A percentile compares a stretch with the other conserved stretches of the same genome.
Conservation (phyloP, 2,113 vertebrate genomes). For the Etheostoma cragini region DNA sequence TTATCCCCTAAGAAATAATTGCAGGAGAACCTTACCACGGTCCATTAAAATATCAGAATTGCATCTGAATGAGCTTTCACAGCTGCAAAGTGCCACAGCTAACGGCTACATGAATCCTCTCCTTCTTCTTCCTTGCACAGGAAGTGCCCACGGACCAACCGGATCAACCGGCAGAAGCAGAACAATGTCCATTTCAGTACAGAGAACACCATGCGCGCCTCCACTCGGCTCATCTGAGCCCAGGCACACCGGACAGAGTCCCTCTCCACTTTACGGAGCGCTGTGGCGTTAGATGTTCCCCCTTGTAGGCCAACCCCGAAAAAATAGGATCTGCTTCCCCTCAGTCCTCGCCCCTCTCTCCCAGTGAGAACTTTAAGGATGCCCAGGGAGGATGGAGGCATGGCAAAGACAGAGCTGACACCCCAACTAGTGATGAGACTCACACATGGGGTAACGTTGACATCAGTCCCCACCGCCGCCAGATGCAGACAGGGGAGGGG, state of each 20-base stretch:
- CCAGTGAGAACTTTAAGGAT: slow-evolving; percentile 52
- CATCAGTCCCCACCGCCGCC: slow-evolving; percentile 17
- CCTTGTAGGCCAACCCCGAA: slow-evolving; percentile 62
- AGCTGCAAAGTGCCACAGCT: background rate
- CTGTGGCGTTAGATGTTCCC: slow-evolving; percentile 65
- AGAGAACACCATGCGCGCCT: slow-evolving; percentile 99
- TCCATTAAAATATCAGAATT: too few species aligned
- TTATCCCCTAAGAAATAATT: background rate
- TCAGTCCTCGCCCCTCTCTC: slow-evolving; percentile 53
- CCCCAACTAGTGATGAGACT: slow-evolving; percentile 14
- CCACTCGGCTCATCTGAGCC: slow-evolving; percentile 96
- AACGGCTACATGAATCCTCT: background rate
- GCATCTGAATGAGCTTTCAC: background rate
- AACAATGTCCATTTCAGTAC: slow-evolving; percentile 99
- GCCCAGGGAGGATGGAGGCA: slow-evolving; percentile 51
- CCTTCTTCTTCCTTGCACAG: slow-evolving; percentile 77
- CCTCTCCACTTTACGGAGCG: slow-evolving; percentile 34
- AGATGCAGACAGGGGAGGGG: slow-evolving; percentile 22
- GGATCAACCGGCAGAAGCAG: slow-evolving; percentile 99
- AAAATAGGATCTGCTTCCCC: slow-evolving; percentile 60
- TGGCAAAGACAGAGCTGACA: slow-evolving; percentile 45
- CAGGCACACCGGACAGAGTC: slow-evolving; percentile 43
- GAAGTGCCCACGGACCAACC: slow-evolving; percentile 98
- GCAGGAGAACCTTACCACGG: too few species aligned
- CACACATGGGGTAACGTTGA: slow-evolving; percentile 18